Evolutionary conservation across 2,797 vertebrate genomes (phyloP).

Genomic region (Tolypeutes matacus): DNA sequence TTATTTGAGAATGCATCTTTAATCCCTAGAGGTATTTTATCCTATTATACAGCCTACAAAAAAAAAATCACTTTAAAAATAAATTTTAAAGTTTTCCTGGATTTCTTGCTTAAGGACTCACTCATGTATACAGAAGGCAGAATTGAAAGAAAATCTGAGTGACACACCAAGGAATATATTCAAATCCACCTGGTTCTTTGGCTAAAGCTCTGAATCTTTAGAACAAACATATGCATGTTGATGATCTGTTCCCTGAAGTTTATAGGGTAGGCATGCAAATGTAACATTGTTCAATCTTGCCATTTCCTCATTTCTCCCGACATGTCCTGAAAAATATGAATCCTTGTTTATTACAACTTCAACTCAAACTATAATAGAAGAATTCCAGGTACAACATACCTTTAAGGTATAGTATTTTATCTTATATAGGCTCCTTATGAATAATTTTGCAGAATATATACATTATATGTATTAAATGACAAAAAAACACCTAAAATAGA

Average conservation of each 20-base stretch:
- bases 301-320: neutral
- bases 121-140: neutral
- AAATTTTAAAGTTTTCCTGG: too few relatives aligned
- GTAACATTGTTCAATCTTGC: accelerated
- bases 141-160: neutral
- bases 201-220: neutral
- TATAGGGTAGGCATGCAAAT: accelerated
- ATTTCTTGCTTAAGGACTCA: neutral
- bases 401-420: too few relatives aligned
- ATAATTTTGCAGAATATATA: neutral
- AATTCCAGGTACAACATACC: neutral
- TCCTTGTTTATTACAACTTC: neutral
- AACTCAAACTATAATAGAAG: neutral
- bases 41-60: too few relatives aligned
- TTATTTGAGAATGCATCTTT: too few relatives aligned
- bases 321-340: neutral
- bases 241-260: neutral
- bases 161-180: neutral
- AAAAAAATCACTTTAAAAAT: too few relatives aligned
- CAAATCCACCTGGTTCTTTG: neutral
- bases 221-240: accelerated
- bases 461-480: too few relatives aligned
- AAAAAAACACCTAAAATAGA: neutral
- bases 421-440: neutral
- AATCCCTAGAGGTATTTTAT: too few relatives aligned